Conservation (phyloP, 2,797 vertebrate species). For the Pseudochromis fuscus region DNA sequence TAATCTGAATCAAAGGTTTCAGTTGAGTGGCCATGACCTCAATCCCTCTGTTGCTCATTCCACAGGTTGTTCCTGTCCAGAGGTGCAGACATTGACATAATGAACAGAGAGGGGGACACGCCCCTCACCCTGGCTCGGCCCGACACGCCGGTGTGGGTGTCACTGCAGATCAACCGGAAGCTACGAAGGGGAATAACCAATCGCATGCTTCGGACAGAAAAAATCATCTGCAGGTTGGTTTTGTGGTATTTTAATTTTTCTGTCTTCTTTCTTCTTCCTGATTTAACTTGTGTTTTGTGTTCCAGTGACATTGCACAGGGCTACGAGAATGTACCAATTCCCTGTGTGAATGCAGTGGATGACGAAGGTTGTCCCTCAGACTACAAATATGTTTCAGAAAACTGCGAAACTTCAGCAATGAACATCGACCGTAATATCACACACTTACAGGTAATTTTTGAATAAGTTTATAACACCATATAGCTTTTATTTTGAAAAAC, state of each 20-base stretch:
- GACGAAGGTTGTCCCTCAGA: constrained; percentile 92
- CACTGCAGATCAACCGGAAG: constrained; percentile 93
- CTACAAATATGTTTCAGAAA: constrained; percentile 95
- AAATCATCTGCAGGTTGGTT: constrained; percentile 90
- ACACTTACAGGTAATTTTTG: constrained; percentile 87
- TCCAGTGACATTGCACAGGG: constrained; percentile 92
- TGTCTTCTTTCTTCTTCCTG: not conserved
- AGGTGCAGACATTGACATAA: constrained; percentile 90
- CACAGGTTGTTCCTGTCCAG: constrained; percentile 92
- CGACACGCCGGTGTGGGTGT: constrained; percentile 94
- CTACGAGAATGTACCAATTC: constrained; percentile 94
- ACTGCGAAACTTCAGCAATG: constrained; percentile 96
- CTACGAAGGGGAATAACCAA: constrained; percentile 89
- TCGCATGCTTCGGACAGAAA: constrained; percentile 89
- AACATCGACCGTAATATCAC: constrained; percentile 97
- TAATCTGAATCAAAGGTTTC: not conserved
- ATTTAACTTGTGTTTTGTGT: not conserved
- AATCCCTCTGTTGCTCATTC: not conserved
- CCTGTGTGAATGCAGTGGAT: constrained; percentile 93
- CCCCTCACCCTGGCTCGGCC: constrained; percentile 88
- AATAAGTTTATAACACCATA: not conserved
- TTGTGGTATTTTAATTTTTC: not conserved
- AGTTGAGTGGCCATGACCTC: not conserved
- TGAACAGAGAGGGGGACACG: constrained; percentile 93
- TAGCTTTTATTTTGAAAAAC: not conserved